A percentile compares a stretch with the other conserved stretches of the same genome.
Conservation (phyloP, 2,113 vertebrate genomes). For the Glareola pratincola region DNA sequence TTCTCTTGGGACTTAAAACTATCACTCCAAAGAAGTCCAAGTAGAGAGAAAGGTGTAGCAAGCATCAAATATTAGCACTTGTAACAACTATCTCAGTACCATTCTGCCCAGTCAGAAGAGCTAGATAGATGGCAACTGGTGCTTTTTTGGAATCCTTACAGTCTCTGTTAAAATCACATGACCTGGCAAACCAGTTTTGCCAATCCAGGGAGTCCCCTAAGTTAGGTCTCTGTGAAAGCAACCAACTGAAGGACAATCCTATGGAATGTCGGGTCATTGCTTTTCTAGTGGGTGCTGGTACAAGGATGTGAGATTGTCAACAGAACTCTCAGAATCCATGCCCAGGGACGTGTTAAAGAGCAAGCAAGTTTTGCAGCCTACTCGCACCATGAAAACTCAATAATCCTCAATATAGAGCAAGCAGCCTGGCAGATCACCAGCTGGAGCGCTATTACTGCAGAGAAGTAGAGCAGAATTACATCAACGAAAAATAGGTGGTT, state of each 20-base stretch:
- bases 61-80: neutral
- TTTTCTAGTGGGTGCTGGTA: neutral
- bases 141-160: neutral
- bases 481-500: neutral
- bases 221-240: neutral
- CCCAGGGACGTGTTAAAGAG: neutral
- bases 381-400: neutral
- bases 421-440: neutral
- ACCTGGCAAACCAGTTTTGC: neutral
- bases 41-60: neutral
- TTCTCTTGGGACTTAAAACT: neutral
- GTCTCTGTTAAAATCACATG: neutral
- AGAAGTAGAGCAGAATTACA: neutral
- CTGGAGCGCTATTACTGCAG: neutral
- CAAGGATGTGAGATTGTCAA: neutral
- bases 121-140: neutral
- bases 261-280: neutral
- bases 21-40: neutral
- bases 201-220: neutral
- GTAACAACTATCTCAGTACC: neutral
- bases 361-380: neutral
- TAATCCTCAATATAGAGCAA: neutral
- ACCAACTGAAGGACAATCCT: neutral
- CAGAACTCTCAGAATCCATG: neutral
- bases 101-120: neutral